Base-by-base conservation (phyloP, 2,888 invertebrate genomes). In the Cynaeus angustus region DNA sequence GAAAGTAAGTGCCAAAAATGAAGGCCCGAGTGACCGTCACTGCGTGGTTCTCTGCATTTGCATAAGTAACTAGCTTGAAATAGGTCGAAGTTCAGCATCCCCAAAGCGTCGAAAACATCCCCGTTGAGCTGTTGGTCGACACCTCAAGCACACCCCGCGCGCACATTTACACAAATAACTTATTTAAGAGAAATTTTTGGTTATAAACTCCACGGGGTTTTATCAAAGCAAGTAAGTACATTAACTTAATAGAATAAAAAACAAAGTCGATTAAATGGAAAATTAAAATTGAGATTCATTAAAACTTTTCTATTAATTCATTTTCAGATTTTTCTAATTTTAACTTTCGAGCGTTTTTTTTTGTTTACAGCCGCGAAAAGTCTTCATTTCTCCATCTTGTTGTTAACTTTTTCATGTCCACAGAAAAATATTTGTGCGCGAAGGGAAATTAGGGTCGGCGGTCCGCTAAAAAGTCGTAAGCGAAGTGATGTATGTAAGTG, bases 51-150 rank as follows among this genome's bases (percentile, higher is more conserved):
- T 16, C 52, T 48, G 43, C 70, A 73, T 73, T 73, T 73, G 70
- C 73, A 73, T 72, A 73, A 73, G 73, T 73, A 73, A 73, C 73
- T 72, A 70, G 62, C 68, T 65, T 61, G 70, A 73, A 73, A 73
- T 68, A 68, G 73, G 73, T 73, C 72, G 53, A 50, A 58, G 58
- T 50, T 30, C 10, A 43, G 65, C 33, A 53, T 71, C 73, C 70
- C 71, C 26, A 50, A 68, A 69, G 71, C 21, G 62, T 48, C 43
- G 65, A 62, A 68, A 69, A 68, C 70, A 66, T 53, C 69, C 50
- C 70, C 48, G 64, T 56, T 16, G 71, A 61, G 56, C 62, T 45
- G 37, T 68, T 68, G 26, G 55, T 46, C 12, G 52, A 38, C 50
- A 48, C 50, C 48, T 58, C 58, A 38, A 58, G 38, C 46, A 58